Percentiles rank a stretch among this genome's conserved stretches.
Evolutionary conservation across 2,797 vertebrate genomes (phyloP).

Genomic region (Phrynocephalus forsythii): DNA sequence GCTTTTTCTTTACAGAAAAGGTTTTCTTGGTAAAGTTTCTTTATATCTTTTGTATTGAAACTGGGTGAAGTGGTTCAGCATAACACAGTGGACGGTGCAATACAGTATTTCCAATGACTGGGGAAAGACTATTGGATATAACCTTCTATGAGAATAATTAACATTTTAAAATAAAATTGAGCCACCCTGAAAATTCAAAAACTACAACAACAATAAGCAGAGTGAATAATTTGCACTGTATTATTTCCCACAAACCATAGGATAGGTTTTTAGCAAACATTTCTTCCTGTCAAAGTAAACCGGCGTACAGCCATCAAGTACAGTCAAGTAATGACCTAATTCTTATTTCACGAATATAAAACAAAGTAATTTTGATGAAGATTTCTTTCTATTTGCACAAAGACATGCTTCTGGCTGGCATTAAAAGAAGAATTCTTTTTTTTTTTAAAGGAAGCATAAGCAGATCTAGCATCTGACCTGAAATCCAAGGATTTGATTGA

Average conservation of each 20-base stretch:
- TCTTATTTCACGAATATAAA: conserved; percentile 85
- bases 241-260: conserved; percentile 79
- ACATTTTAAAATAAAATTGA: conserved; percentile 82
- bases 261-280: conserved; percentile 81
- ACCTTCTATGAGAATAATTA: conserved; percentile 78
- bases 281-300: conserved; percentile 80
- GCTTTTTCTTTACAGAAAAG: conserved; percentile 73
- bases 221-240: conserved; percentile 75
- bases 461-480: conserved; percentile 99
- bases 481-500: conserved; percentile 99
- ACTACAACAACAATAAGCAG: conserved; percentile 77
- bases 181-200: conserved; percentile 79
- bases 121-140: conserved; percentile 75
- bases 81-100: conserved; percentile 67
- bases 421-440: conserved; percentile 86
- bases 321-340: conserved; percentile 82
- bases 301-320: conserved; percentile 79
- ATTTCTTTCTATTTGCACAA: conserved; percentile 88
- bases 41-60: conserved; percentile 70
- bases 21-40: conserved; percentile 76
- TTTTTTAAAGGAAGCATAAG: conserved; percentile 84
- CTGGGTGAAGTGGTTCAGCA: conserved; percentile 69
- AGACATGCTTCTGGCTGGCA: conserved; percentile 86
- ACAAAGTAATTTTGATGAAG: conserved; percentile 88
- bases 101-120: conserved; percentile 71